phyloP scores from a whole-genome alignment of 2,797 vertebrate genomes.

The Tokudaia tokunoshimensis region DNA sequence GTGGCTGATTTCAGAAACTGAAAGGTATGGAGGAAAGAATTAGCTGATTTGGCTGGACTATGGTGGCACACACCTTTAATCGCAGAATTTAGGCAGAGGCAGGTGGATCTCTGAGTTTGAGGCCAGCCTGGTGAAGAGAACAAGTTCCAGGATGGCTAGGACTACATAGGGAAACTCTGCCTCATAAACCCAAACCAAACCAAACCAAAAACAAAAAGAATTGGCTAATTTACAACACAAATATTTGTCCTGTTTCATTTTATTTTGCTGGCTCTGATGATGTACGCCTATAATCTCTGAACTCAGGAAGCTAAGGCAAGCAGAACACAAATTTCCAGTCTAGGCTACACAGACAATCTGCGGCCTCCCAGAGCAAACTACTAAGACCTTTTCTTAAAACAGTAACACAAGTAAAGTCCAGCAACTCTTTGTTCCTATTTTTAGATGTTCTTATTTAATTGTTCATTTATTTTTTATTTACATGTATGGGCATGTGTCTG shows the following conservation, averaged over 20 bases:
- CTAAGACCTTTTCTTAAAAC: not conserved
- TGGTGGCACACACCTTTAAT: not conserved
- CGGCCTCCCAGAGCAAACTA: not conserved
- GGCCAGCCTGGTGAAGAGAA: not conserved
- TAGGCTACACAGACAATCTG: not conserved
- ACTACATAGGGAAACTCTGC: not conserved
- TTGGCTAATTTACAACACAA: not conserved
- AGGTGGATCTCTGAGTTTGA: no score
- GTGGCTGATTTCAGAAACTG: not conserved
- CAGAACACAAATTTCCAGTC: not conserved
- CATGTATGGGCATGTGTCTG: not conserved
- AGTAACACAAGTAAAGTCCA: not conserved
- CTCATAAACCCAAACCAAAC: not conserved
- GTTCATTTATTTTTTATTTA: not conserved
- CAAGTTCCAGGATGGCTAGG: not conserved
- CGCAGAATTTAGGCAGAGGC: not conserved
- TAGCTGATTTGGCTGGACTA: not conserved
- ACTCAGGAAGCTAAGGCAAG: not conserved
- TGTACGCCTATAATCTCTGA: not conserved
- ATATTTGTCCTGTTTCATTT: not conserved
- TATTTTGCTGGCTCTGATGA: not conserved
- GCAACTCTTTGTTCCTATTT: not conserved
- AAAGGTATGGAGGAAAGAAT: not conserved
- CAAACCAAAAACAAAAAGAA: not conserved
- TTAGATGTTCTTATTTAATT: not conserved